phyloP scores from a whole-genome alignment of 1,140 invertebrate species.

The Platorchestia sp. region DNA sequence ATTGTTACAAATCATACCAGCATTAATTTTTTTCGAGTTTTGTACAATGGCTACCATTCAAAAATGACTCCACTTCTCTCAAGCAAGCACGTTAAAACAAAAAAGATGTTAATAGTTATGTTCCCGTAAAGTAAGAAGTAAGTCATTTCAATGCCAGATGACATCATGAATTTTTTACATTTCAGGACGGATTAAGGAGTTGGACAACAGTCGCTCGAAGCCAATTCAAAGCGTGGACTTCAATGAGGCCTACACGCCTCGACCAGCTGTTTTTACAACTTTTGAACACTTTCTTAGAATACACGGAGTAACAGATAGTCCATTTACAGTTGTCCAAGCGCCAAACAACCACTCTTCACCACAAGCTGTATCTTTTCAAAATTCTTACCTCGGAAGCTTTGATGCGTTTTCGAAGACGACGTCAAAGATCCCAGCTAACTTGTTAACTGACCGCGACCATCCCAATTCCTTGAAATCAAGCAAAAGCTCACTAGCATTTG shows the following conservation, averaged over 20 bases:
- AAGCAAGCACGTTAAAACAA: neutral
- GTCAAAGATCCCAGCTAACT: neutral
- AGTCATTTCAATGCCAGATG: neutral
- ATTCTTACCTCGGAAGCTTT: neutral
- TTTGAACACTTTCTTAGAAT: slow-evolving; percentile 36
- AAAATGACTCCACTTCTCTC: neutral
- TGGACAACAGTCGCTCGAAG: neutral
- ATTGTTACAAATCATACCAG: neutral
- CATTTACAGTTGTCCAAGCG: neutral
- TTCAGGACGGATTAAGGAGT: neutral
- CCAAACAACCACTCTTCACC: neutral
- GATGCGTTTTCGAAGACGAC: neutral
- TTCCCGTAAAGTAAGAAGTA: neutral
- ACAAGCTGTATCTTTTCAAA: slow-evolving; percentile 6
- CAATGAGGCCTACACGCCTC: neutral
- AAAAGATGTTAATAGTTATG: neutral
- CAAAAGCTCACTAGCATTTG: neutral
- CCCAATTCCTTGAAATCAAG: slow-evolving; percentile 17
- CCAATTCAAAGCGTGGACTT: slow-evolving; percentile 2
- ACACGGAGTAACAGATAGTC: slow-evolving; percentile 20
- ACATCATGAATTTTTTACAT: neutral
- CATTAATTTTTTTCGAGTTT: neutral
- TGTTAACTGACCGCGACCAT: neutral
- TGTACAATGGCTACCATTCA: neutral
- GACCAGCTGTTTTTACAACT: slow-evolving; percentile 14